Conservation (phyloP, 2,797 vertebrate species). For the Darevskia mixta region DNA sequence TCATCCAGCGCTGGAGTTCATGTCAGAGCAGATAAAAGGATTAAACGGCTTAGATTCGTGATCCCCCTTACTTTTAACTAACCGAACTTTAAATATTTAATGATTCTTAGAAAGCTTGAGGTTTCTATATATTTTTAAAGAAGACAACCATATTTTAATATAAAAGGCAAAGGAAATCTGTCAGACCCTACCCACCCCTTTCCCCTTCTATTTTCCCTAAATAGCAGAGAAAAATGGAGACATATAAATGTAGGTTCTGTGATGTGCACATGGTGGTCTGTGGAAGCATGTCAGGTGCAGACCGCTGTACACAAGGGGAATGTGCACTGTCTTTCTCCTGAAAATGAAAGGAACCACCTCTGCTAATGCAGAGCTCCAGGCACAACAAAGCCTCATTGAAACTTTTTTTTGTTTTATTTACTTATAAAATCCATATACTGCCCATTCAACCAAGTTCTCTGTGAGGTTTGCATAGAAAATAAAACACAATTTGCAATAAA, state of each 20-base stretch:
- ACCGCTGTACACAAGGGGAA: not conserved
- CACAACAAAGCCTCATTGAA: not conserved
- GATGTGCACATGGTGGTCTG: not conserved
- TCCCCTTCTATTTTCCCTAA: not conserved
- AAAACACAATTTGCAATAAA: too few species aligned
- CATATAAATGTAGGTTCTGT: not conserved
- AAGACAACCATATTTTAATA: not conserved
- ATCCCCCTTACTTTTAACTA: conserved; percentile 47
- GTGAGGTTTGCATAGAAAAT: too few species aligned
- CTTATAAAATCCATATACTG: too few species aligned
- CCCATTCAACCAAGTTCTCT: too few species aligned
- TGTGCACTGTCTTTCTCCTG: not conserved
- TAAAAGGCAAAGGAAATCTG: too few species aligned
- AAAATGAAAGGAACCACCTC: not conserved
- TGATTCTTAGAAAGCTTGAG: conserved; percentile 60
- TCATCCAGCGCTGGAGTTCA: conserved; percentile 66
- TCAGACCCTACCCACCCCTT: too few species aligned
- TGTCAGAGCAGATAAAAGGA: conserved; percentile 65
- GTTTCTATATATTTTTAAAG: conserved; percentile 36
- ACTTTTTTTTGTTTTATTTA: too few species aligned
- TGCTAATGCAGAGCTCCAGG: not conserved
- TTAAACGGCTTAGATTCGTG: conserved; percentile 63
- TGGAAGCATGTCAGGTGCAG: not conserved
- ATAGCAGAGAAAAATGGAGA: not conserved
- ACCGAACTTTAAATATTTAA: conserved; percentile 75